Conservation (phyloP, 2,113 vertebrate genomes). For the Aythya baeri region DNA sequence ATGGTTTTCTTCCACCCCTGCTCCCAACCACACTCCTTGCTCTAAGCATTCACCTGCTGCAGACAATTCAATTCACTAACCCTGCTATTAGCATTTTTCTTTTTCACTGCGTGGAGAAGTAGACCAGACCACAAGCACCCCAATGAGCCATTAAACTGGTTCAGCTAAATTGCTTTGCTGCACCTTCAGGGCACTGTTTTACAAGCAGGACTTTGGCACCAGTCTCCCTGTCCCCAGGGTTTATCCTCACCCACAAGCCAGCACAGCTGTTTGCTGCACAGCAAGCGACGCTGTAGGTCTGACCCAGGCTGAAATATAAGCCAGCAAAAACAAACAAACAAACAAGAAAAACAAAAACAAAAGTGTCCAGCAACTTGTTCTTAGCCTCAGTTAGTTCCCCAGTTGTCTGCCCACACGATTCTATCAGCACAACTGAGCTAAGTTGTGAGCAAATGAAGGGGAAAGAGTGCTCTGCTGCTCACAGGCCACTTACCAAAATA, state of each 20-base stretch:
- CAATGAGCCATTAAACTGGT: background rate
- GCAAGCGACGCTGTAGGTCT: background rate
- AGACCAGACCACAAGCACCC: background rate
- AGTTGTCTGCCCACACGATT: background rate
- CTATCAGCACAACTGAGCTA: background rate
- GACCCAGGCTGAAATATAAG: background rate
- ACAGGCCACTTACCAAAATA: background rate
- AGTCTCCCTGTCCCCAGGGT: background rate
- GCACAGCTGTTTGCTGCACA: background rate
- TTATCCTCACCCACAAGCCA: background rate
- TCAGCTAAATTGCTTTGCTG: background rate
- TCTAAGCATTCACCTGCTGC: background rate
- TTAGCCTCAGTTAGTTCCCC: background rate
- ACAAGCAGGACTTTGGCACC: background rate
- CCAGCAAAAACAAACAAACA: background rate
- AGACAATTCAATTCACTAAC: background rate
- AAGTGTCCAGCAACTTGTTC: background rate
- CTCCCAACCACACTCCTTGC: fast-evolving
- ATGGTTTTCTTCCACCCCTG: background rate
- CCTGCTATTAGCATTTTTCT: background rate
- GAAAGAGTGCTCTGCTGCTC: background rate
- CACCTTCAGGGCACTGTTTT: background rate
- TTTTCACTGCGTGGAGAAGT: background rate
- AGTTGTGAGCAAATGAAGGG: background rate
- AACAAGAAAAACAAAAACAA: background rate